A percentile compares a stretch with the other conserved stretches of the same genome.
Evolutionary conservation across 2,888 invertebrate genomes (phyloP).

Genomic region (Heliconius erato): DNA sequence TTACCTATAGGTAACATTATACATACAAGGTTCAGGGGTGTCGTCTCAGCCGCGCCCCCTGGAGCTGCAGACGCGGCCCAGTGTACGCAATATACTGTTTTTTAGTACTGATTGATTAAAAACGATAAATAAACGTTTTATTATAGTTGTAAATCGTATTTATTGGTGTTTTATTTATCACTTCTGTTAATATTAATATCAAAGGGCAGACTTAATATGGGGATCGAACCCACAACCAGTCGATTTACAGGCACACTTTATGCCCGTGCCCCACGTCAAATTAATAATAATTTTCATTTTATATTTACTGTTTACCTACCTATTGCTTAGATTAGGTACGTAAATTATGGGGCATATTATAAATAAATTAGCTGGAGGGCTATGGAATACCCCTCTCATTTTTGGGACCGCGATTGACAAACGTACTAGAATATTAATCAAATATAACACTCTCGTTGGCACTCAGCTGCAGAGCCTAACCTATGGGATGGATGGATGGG

Average conservation of each 20-base stretch:
- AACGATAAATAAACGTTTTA: background rate
- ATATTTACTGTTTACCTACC: background rate
- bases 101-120: conserved; percentile 68
- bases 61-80: conserved; percentile 70
- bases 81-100: conserved; percentile 76
- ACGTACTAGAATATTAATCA: background rate
- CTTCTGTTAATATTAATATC: background rate
- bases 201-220: too few relatives aligned
- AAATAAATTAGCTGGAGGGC: background rate
- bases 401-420: too few relatives aligned
- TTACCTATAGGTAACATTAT: conserved; percentile 67
- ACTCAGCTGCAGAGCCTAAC: background rate
- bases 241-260: too few relatives aligned
- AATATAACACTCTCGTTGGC: background rate
- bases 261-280: too few relatives aligned
- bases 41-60: conserved; percentile 59
- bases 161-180: background rate
- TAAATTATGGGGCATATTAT: background rate
- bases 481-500: background rate
- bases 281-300: background rate
- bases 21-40: conserved; percentile 66
- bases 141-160: background rate
- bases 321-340: background rate
- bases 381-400: background rate
- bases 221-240: too few relatives aligned